Evolutionary conservation across 2,888 invertebrate genomes (phyloP).

Genomic region (Agrilus mali): DNA sequence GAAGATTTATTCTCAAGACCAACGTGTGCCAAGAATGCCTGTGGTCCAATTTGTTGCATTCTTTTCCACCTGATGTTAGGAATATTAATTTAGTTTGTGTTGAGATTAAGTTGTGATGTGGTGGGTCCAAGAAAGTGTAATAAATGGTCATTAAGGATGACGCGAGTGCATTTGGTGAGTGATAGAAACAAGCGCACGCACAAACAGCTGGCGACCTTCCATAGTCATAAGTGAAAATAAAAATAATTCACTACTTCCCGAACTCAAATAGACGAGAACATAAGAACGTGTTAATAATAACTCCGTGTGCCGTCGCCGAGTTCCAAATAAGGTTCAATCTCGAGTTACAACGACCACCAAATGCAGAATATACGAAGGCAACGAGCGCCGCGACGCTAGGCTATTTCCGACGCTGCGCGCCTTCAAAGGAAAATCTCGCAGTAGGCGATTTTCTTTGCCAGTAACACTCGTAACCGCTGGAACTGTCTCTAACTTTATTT

Average conservation of each 20-base stretch:
- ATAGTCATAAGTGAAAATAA: slow-evolving; percentile 8
- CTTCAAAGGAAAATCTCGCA: slow-evolving; percentile 26
- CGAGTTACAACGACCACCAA: slow-evolving; percentile 53
- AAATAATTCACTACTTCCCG: slow-evolving; percentile 12
- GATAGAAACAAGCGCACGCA: too few species aligned
- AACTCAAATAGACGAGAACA: slow-evolving; percentile 20
- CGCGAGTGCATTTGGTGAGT: too few species aligned
- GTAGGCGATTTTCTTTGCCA: slow-evolving; percentile 1
- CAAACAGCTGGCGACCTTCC: neutral
- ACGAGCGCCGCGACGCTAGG: slow-evolving; percentile 29
- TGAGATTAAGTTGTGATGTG: too few species aligned
- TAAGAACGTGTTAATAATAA: slow-evolving; percentile 35
- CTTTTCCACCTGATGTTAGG: too few species aligned
- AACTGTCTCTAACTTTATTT: too few species aligned
- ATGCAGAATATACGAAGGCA: slow-evolving; percentile 44
- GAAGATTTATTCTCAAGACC: too few species aligned
- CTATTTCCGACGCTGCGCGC: slow-evolving; percentile 29
- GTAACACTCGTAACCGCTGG: too few species aligned
- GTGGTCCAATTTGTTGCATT: too few species aligned
- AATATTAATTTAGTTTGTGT: too few species aligned
- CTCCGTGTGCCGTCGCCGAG: slow-evolving; percentile 30
- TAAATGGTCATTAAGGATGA: too few species aligned
- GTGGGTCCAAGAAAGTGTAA: too few species aligned
- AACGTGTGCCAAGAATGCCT: too few species aligned
- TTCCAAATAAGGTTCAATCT: slow-evolving; percentile 57